Evolutionary conservation across 2,113 vertebrate species (phyloP).

Genomic region (Prolemur simus): DNA sequence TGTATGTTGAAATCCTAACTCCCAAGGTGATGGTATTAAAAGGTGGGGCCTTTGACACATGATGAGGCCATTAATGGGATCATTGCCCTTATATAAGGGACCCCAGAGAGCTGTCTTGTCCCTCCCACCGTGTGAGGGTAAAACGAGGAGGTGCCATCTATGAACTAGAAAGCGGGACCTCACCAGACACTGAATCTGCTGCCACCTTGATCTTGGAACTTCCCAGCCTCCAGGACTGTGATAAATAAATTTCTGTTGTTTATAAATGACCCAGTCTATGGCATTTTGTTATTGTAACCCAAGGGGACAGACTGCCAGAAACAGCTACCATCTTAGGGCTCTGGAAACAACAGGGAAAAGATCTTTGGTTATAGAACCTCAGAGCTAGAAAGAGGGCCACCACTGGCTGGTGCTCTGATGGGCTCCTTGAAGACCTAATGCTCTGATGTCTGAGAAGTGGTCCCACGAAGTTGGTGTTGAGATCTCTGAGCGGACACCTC

Average conservation of each 20-base stretch:
- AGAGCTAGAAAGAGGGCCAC: not conserved
- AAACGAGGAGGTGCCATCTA: not conserved
- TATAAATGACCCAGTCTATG: not conserved
- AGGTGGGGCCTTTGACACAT: not conserved
- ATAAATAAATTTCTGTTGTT: not conserved
- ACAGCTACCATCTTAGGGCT: not conserved
- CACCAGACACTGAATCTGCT: not conserved
- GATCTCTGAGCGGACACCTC: not conserved
- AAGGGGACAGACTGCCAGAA: not conserved
- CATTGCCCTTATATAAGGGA: not conserved
- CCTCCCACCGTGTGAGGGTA: not conserved
- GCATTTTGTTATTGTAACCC: not conserved
- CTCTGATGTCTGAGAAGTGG: not conserved
- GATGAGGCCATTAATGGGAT: not conserved
- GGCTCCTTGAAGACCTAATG: too few relatives aligned
- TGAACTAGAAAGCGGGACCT: not conserved
- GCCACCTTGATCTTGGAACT: not conserved
- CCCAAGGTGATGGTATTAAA: not conserved
- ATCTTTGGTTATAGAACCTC: not conserved
- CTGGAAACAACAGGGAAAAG: not conserved
- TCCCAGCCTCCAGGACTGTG: not conserved
- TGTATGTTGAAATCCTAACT: not conserved
- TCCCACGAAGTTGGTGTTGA: not conserved
- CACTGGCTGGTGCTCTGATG: too few relatives aligned
- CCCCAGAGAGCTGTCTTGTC: not conserved